These are phyloP conservation scores for Mesorhabditis sp. DNA, from an alignment of 2,888 invertebrate species.

Conservation along the genomic window DNA sequence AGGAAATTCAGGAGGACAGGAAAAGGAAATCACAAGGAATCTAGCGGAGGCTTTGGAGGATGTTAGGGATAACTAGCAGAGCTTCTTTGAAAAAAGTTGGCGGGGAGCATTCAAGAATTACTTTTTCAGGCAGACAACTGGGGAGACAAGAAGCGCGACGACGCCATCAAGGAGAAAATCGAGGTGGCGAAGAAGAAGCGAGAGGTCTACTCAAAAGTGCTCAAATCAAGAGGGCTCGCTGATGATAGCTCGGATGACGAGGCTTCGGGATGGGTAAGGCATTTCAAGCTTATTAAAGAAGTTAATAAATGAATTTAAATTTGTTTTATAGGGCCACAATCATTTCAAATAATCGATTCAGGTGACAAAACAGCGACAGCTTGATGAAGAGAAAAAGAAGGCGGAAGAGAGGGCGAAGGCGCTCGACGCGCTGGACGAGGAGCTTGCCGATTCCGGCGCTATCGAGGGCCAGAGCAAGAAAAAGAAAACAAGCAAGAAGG, in stretches of 20 bases:
- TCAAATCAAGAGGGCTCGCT: slow-evolving; percentile 43
- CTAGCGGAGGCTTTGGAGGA: too few species aligned
- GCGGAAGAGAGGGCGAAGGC: slow-evolving; percentile 80
- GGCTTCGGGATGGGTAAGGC: slow-evolving; percentile 11
- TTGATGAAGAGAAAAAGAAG: slow-evolving; percentile 75
- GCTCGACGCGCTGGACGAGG: slow-evolving; percentile 88
- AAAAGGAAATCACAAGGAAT: too few species aligned
- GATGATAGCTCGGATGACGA: slow-evolving; percentile 41
- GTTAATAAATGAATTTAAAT: slow-evolving; percentile 6
- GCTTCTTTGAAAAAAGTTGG: too few species aligned
- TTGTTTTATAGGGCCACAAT: background rate
- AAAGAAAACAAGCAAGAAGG: slow-evolving; percentile 19
- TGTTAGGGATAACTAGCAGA: too few species aligned
- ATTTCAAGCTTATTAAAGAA: background rate
- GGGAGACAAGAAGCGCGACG: slow-evolving; percentile 70
- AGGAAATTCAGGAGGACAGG: too few species aligned
- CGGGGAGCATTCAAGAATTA: too few species aligned
- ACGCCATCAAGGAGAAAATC: slow-evolving; percentile 78
- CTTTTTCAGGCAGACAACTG: slow-evolving; percentile 60
- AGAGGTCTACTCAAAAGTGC: slow-evolving; percentile 67
- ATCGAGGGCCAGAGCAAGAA: slow-evolving; percentile 73
- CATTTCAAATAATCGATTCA: slow-evolving; percentile 64
- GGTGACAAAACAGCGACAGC: slow-evolving; percentile 76
- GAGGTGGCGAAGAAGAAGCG: slow-evolving; percentile 75
- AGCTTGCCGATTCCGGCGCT: slow-evolving; percentile 82